Base-by-base conservation (phyloP, 2,888 invertebrate species). In the Amphipyra tragopoginis region DNA sequence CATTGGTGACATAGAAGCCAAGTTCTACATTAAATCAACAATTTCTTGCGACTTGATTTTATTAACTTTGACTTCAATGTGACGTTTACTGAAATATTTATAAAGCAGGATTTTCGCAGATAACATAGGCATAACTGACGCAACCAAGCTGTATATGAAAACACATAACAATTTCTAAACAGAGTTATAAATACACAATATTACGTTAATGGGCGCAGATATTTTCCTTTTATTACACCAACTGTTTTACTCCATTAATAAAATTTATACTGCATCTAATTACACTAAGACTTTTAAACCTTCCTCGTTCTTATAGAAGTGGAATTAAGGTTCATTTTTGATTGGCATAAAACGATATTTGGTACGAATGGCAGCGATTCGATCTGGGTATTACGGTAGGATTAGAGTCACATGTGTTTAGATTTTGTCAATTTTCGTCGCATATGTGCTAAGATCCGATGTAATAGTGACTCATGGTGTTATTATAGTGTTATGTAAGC, bases 241-340 rank as follows among this genome's bases (percentile, higher is more conserved):
- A 88, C 86, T 87, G 89, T 85, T 87, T 81, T 79, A 79, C 77
- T 78, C 81, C 82, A 84, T 84, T 83, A 85, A 80, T 81, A 78
- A 79, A 85, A 85, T 86, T 88, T 86, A 87, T 83, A 75, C 66
- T 73, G 81, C 83, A 79, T 84, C 81, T 89, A 88, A 90, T 89
- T 88, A 87, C 80, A 68, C 62, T 70, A 63, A 65, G 66, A 74
- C 59, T 54, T n/a, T 53, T 54, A 49, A 59, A 58, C 42, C 58
- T 66, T 61, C 58, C 45, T 54, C 15, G 61, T 58, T 54, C 67
- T 82, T 81, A 67, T 8, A n/a, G n/a, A n/a, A n/a, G 0, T n/a
- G 0, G 9, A 15, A 8, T 68, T 81, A 86, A 72, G 67, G 82
- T 63, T 69, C 15, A 47, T 54, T 74, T 80, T 86, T 13, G 63